A percentile compares a stretch with the other conserved stretches of the same genome.
Conservation (phyloP, 2,113 vertebrate species). For the Dunckerocampus dactyliophorus region DNA sequence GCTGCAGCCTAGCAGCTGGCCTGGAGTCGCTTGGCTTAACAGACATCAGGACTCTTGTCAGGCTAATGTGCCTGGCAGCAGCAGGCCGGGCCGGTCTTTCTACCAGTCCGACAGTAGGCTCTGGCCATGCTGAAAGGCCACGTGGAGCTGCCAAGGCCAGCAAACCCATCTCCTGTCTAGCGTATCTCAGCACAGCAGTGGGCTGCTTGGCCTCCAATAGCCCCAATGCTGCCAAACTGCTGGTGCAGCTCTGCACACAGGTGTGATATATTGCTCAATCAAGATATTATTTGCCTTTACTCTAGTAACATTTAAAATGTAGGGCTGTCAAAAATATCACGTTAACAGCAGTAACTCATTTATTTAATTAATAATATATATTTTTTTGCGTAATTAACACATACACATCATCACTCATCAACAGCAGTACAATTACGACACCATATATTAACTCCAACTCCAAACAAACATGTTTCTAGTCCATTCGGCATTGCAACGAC, state of each 20-base stretch:
- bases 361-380: too few relatives aligned
- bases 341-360: too few relatives aligned
- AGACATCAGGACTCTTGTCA: conserved; percentile 91
- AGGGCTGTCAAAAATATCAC: too few relatives aligned
- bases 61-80: conserved; percentile 94
- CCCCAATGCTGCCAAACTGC: conserved; percentile 89
- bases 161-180: conserved; percentile 95
- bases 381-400: too few relatives aligned
- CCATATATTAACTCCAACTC: too few relatives aligned
- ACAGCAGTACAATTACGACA: too few relatives aligned
- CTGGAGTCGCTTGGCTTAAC: conserved; percentile 93
- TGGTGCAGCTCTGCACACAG: conserved; percentile 96
- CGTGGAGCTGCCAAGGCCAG: conserved; percentile 83
- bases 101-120: conserved; percentile 71
- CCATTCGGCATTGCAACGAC: too few relatives aligned
- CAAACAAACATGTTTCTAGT: too few relatives aligned
- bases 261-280: conserved; percentile 48
- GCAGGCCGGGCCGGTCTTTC: conserved; percentile 93
- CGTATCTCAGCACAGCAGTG: conserved; percentile 94
- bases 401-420: too few relatives aligned
- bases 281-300: background rate
- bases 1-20: conserved; percentile 96
- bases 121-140: conserved; percentile 75
- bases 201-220: conserved; percentile 95
- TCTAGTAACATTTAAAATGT: background rate